Percentiles rank a stretch among this genome's conserved stretches.
Conservation (phyloP, 1,140 invertebrate genomes). For the Drosophila biarmipes region DNA sequence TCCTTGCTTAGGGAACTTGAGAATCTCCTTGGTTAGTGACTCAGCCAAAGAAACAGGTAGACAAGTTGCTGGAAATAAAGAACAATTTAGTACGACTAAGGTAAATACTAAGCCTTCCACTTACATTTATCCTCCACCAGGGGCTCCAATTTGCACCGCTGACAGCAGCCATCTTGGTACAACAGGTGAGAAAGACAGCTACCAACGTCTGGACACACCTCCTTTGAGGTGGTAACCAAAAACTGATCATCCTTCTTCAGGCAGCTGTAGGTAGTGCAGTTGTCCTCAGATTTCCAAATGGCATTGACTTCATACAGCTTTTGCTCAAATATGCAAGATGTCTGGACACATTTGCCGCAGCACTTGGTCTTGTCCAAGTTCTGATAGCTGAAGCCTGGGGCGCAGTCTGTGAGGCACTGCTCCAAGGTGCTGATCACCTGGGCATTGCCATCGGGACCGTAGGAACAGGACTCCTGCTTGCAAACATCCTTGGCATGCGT, state of each 20-base stretch:
- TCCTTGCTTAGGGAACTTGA: constrained; percentile 83
- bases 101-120: constrained; percentile 4
- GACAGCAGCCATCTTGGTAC: constrained; percentile 87
- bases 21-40: constrained; percentile 86
- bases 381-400: constrained; percentile 86
- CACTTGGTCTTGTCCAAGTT: constrained; percentile 85
- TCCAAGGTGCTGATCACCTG: constrained; percentile 85
- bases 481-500: constrained; percentile 86
- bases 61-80: constrained; percentile 85
- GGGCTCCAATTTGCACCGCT: constrained; percentile 86
- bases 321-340: constrained; percentile 87
- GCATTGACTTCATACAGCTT: constrained; percentile 85
- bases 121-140: constrained; percentile 83
- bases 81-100: not conserved
- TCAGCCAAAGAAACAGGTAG: constrained; percentile 85
- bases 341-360: constrained; percentile 90
- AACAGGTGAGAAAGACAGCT: constrained; percentile 86
- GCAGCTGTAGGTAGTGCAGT: constrained; percentile 86
- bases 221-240: constrained; percentile 85
- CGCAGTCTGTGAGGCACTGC: constrained; percentile 86
- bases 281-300: constrained; percentile 88
- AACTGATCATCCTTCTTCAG: constrained; percentile 73
- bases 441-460: constrained; percentile 85
- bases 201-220: constrained; percentile 87
- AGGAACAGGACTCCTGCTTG: constrained; percentile 86